Evolutionary conservation across 2,888 invertebrate species (phyloP), one percentile per base, ranked within the genome.

Genomic region (Hesperia comma): DNA sequence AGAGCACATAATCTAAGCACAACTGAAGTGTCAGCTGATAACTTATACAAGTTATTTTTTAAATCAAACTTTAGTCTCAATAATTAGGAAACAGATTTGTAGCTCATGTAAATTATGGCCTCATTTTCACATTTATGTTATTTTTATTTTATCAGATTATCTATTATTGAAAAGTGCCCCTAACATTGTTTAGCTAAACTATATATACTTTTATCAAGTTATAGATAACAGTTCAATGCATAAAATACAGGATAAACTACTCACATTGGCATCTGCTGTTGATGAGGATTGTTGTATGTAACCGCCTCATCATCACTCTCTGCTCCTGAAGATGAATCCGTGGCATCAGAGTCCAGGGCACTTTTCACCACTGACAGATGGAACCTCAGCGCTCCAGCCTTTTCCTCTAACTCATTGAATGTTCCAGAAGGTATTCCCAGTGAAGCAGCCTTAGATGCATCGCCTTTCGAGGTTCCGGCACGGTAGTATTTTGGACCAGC

Each of bases 271-370:
- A 97, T 93, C 70, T 94, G 94, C 78, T 96, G 95, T 80, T 96
- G 96, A 79, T 95, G 94, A 58, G 94, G 93, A 88, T 97, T 97
- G 85, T 95, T 96, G 88, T 96, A 97, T 69, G 93, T 88, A 73
- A 96, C 95, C 90, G 96, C 95, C 85, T 98, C 98, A 92, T 98
- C 98, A 85, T 97, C 97, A 79, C 98, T 98, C 85, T 98, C 98
- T 40, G 97, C 98, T 62, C 98, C 98, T 15, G 98, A 98, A 80
- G 98, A 98, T 70, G 98, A 98, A 15, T 96, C 97, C 0, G 99
- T 99, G 41, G 97, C 98, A 90, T 99, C 98, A 1, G 98, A 98
- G 86, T 99, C 98, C 71, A 97, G 93, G 76, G 95, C 95, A 69
- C 94, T 93, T 81, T 97, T 96, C 66, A 97, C 94, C 71, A 96